Base-by-base conservation (phyloP, 2,888 invertebrate species). In the Cordilura impudica region DNA sequence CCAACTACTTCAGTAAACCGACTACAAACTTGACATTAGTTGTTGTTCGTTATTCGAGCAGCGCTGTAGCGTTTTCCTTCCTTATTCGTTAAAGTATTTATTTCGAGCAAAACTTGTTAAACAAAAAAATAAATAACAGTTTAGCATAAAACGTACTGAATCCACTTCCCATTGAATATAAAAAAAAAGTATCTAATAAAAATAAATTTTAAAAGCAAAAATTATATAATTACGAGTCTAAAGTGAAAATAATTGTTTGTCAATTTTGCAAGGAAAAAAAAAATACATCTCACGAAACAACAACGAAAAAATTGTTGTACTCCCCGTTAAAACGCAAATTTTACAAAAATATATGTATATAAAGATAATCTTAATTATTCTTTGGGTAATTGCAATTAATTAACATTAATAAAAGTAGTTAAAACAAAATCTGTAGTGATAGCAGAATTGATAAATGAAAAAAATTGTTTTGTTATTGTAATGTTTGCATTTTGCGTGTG, bases 1-100 rank as follows among this genome's bases (percentile, higher is more conserved):
- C 63, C 60, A 66, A 77, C 19, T 71, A 72, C 66, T 49, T 45
- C 23, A 21, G 12, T 31, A 58, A 61, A 74, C 65, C 67, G 51
- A 74, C 12, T 78, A 53, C 63, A 26, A 8, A 43, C 47, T 56
- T 79, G 53, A 53, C 69, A 69, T 79, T 63, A 79, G 78, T 79
- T 70, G 70, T 65, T 60, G 58, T 72, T 79, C 74, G 78, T 79
- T 35, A 45, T 35, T 72, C 66, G 71, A 26, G 18, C 66, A 53
- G 72, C 66, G 72, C 66, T 43, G 71, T 77, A 19, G 76, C 71
- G 66, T 77, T 61, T 72, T 69, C n/a, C n/a, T 58, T n/a, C 26
- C 10, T 51, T 60, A 19, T 8, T 60, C 0, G n/a, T 26, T 14
- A 21, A 10, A 8, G 39, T 45, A 19, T 63, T 19, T 29, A 26